Evolutionary conservation across 2,888 invertebrate genomes (phyloP), one percentile per base, ranked within the genome.

Genomic region (Thelaira solivaga): DNA sequence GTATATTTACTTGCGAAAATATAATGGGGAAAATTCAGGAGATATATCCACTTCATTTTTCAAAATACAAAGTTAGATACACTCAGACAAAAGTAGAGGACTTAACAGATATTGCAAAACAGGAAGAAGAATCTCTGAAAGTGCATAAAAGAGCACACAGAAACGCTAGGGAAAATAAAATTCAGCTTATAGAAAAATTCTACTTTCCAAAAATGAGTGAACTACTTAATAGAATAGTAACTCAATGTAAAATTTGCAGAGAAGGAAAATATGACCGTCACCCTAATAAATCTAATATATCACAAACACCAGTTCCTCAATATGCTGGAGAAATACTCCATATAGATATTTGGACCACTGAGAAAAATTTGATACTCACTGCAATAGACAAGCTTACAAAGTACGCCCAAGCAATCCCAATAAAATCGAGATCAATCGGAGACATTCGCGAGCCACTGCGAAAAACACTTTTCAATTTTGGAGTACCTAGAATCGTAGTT

Each of bases 201-300:
- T 34, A 45, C 20, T 68, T 68, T 26, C 45, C 68, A 53, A 39
- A n/a, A 39, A 24, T 31, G 24, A n/a, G 10, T 8, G 36, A 31
- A 18, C 62, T 29, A 55, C 26, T 43, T 26, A 53, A 39, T 8
- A 65, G 39, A 41, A 47, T 43, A 64, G 55, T 55, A 64, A 43
- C 26, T 11, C 45, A 61, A 22, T 45, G 31, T 22, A 61, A 11
- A 4, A 20, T 64, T 16, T 24, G 47, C 11, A 45, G 53, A 55
- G 43, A 53, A 16, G 16, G 43, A 55, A 62, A 55, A 20, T 41
- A 53, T 13, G 16, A 62, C 5, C 10, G 47, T 1, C 49, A 59
- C 24, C 22, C 59, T 4, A 62, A 43, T 20, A 57, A 39, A 22
- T 8, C 10, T 4, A 26, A 39, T 4, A 41, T 26, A 41, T 41